A percentile compares a stretch with the other conserved stretches of the same genome.
Evolutionary conservation across 1,140 invertebrate genomes (phyloP).

Genomic region (Papilio polytes): DNA sequence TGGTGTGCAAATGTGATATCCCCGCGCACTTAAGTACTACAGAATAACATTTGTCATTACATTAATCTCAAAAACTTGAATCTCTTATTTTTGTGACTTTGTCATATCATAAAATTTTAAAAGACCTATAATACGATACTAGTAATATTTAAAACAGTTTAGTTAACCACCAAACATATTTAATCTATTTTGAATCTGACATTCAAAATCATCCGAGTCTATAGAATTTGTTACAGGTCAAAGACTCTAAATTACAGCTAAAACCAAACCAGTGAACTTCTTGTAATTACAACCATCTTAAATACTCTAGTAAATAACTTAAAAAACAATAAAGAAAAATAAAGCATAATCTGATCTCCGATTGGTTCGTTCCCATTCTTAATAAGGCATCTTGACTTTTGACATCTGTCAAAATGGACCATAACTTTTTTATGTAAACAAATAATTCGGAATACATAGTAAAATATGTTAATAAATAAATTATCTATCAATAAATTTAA

Average conservation of each 20-base stretch:
- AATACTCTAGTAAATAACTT: not conserved
- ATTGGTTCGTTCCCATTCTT: not conserved
- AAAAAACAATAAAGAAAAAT: not conserved
- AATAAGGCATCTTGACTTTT: not conserved
- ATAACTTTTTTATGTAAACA: not conserved
- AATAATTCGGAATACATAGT: not conserved
- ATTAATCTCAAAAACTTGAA: not conserved
- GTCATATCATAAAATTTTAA: not conserved
- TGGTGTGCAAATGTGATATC: not conserved
- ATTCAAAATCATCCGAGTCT: too few species aligned
- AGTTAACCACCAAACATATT: too few species aligned
- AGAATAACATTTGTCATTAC: not conserved
- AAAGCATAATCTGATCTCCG: not conserved
- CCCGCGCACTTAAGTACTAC: not conserved
- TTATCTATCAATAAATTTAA: conserved; percentile 11
- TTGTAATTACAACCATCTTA: too few species aligned
- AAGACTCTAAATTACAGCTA: not conserved
- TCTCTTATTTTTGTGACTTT: not conserved
- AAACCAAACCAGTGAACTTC: too few species aligned
- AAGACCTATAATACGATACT: not conserved
- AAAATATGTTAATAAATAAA: conserved; percentile 35
- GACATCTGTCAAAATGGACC: not conserved
- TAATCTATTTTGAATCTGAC: too few species aligned
- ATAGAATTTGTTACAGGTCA: not conserved
- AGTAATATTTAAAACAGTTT: not conserved